Evolutionary conservation across 2,888 invertebrate species (phyloP).

Genomic region (Drosophila recens): DNA sequence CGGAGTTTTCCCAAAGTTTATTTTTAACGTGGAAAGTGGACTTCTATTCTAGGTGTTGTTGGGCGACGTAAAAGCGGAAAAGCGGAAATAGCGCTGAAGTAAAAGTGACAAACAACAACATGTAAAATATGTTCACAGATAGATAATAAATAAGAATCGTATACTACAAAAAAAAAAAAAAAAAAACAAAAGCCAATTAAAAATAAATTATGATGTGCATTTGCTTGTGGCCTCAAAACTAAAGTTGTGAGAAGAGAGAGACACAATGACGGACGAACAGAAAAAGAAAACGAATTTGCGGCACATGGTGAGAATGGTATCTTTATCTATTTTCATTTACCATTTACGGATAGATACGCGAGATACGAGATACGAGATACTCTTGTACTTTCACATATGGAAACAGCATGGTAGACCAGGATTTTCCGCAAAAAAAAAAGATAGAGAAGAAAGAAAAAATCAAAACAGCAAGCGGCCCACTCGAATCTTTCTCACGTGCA

Average conservation of each 20-base stretch:
- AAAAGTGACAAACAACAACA: constrained; percentile 20
- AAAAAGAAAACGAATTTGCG: constrained; percentile 25
- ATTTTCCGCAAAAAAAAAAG: constrained; percentile 42
- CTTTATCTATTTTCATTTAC: constrained; percentile 21
- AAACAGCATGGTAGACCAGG: constrained; percentile 37
- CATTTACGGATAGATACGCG: constrained; percentile 13
- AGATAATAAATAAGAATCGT: constrained; percentile 44
- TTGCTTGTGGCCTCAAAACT: constrained; percentile 27
- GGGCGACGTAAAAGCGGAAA: background rate
- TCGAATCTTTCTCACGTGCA: constrained; percentile 22
- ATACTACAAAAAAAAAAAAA: too few species aligned
- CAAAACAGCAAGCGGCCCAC: constrained; percentile 26
- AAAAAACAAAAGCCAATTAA: constrained; percentile 69
- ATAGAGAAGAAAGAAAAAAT: background rate
- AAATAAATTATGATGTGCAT: constrained; percentile 76
- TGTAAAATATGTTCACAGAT: constrained; percentile 16
- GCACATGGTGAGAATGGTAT: constrained; percentile 46
- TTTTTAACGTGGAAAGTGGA: constrained; percentile 48
- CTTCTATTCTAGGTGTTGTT: constrained; percentile 11
- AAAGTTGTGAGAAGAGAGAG: background rate
- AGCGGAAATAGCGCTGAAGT: constrained; percentile 57
- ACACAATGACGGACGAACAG: background rate
- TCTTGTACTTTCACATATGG: constrained; percentile 34
- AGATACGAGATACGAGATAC: background rate
- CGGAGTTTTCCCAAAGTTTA: constrained; percentile 40